Conservation (phyloP, 1,140 invertebrate species). For the Hermatobates lingyangjiaoensis region DNA sequence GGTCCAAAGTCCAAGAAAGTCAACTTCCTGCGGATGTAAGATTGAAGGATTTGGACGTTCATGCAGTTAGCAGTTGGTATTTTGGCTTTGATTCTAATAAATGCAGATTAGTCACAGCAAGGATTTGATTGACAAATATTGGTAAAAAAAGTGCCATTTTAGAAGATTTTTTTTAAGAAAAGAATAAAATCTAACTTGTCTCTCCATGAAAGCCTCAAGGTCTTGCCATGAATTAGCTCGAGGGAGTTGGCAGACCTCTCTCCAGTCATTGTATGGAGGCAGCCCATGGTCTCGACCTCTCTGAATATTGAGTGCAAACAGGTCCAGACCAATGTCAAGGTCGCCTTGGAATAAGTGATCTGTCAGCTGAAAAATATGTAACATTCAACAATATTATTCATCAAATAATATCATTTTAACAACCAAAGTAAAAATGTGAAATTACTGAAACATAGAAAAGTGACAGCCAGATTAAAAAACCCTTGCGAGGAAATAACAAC, state of each 20-base stretch:
- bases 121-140: no score
- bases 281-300: slow-evolving; percentile 48
- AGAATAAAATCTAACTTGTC: slow-evolving; percentile 29
- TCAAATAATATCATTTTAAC: neutral
- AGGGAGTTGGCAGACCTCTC: slow-evolving; percentile 37
- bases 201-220: slow-evolving; percentile 31
- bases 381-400: no score
- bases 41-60: no score
- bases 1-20: no score
- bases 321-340: slow-evolving; percentile 35
- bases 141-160: neutral
- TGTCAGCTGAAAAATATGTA: slow-evolving; percentile 33
- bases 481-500: no score
- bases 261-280: slow-evolving; percentile 44
- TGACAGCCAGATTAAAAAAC: no score
- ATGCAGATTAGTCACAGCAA: no score
- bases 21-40: no score
- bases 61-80: no score
- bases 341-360: slow-evolving; percentile 35
- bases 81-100: no score
- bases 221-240: slow-evolving; percentile 31
- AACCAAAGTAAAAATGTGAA: no score
- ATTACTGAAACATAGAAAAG: no score
- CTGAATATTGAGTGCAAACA: slow-evolving; percentile 50
- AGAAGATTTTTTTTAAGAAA: neutral